Conservation (phyloP, 2,888 invertebrate genomes). For the Corbicula japonica region DNA sequence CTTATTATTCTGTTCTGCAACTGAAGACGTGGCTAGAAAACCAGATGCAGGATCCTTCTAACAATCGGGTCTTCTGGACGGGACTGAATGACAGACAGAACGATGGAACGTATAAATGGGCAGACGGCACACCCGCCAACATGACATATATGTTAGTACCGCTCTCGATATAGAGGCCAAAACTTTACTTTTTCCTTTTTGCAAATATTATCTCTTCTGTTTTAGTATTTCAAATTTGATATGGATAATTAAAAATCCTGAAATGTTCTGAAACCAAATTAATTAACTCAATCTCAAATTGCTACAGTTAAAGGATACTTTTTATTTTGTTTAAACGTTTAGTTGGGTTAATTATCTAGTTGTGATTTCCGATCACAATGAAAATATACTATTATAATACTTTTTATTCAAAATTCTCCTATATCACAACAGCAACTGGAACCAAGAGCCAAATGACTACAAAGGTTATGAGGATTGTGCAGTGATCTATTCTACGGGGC, state of each 20-base stretch:
- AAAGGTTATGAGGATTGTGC: constrained; percentile 60
- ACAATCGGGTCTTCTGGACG: constrained; percentile 49
- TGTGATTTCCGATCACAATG: too few relatives aligned
- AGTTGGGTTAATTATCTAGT: too few relatives aligned
- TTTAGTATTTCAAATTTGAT: too few relatives aligned
- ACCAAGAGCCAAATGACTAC: constrained; percentile 67
- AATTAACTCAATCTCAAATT: too few relatives aligned
- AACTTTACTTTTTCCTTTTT: too few relatives aligned
- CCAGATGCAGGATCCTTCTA: constrained; percentile 40
- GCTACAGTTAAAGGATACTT: too few relatives aligned
- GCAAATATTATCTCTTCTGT: too few relatives aligned
- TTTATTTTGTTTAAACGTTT: too few relatives aligned
- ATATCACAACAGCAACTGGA: constrained; percentile 62
- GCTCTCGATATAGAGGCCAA: too few relatives aligned
- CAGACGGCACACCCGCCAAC: constrained; percentile 51
- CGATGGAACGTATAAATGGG: constrained; percentile 56
- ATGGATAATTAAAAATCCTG: too few relatives aligned
- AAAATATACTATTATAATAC: neutral
- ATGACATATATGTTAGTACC: constrained; percentile 47
- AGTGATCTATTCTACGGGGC: constrained; percentile 44
- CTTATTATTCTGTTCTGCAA: too few relatives aligned
- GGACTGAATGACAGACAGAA: constrained; percentile 47
- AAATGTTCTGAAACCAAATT: too few relatives aligned
- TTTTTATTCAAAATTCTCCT: neutral
- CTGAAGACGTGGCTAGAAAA: constrained; percentile 48